Conservation (phyloP, 1,140 invertebrate species). For the Aporrectodea caliginosa region DNA sequence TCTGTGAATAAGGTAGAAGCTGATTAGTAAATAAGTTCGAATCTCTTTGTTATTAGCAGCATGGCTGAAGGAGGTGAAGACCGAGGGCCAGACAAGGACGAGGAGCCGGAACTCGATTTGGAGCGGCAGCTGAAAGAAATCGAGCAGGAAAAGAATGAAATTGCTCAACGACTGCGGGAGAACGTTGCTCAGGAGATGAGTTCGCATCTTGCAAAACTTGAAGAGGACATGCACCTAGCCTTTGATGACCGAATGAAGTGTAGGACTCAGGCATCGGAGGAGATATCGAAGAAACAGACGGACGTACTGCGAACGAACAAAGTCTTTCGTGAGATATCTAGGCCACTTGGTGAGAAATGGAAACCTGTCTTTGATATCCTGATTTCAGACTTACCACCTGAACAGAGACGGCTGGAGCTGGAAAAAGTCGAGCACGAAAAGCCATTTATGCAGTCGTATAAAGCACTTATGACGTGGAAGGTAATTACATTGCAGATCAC, state of each 20-base stretch:
- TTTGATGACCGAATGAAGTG: neutral
- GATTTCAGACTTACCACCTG: neutral
- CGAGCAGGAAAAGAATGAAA: neutral
- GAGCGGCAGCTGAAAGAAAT: neutral
- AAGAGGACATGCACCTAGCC: neutral
- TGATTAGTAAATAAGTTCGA: no score
- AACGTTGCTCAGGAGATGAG: neutral
- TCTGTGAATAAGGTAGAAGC: no score
- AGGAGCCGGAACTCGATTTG: neutral
- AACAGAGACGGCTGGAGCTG: neutral
- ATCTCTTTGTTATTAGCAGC: neutral
- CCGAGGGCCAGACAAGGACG: neutral
- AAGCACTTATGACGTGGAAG: conserved; percentile 25
- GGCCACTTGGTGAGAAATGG: conserved; percentile 25
- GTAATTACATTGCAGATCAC: no score
- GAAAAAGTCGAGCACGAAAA: conserved; percentile 21
- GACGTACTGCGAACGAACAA: conserved; percentile 29
- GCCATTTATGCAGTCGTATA: conserved; percentile 30
- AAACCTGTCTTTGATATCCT: conserved; percentile 19
- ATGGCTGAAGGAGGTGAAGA: neutral
- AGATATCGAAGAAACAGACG: conserved; percentile 12
- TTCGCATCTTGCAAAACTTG: neutral
- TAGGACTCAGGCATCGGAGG: neutral
- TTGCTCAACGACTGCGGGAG: neutral
- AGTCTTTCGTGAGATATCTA: conserved; percentile 25